Evolutionary conservation across 2,888 invertebrate species (phyloP), one percentile per base, ranked within the genome.

Genomic region (Belgica antarctica): DNA sequence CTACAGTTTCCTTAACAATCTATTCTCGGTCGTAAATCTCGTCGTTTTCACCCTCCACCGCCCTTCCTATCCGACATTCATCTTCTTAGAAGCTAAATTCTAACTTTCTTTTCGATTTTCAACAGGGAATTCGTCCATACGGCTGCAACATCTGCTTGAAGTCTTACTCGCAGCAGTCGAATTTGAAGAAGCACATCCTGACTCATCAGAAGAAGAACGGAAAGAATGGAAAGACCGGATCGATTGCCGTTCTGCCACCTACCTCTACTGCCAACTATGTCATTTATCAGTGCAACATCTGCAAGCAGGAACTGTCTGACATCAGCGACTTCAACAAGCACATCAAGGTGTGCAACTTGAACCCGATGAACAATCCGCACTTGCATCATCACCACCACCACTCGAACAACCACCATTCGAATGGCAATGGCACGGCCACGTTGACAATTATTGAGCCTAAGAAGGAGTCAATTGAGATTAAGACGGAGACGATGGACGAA

Each of bases 141-240:
- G 68, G 65, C 7, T 72, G 72, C 34, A 62, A 71, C 57, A 71
- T 72, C 27, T 72, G 72, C 27, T 62, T 68, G 31, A 72, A 71
- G 25, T 62, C 71, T 12, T 72, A 72, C 59, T 69, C 72, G 5
- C 72, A 71, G 36, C 68, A 71, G 22, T 70, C 70, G 10, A 72
- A 72, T 70, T 70, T 71, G 52, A 72, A 71, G 17, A 72, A 72
- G 52, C 72, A 72, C 61, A 70, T 71, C 34, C 61, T 71, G 25
- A 71, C 71, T 22, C 72, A 72, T 62, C 68, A 71, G 59, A 72
- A 72, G 22, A 70, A 70, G 61, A 70, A 70, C 59, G 70, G 70
- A 25, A 70, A 70, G 36, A 70, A 70, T 46, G 68, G 68, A 57
- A 70, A 70, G 61, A 70, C 59, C 57, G 34, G 22, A 28, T 10